Evolutionary conservation across 2,888 invertebrate species (phyloP).

Genomic region (Athalia cordata): DNA sequence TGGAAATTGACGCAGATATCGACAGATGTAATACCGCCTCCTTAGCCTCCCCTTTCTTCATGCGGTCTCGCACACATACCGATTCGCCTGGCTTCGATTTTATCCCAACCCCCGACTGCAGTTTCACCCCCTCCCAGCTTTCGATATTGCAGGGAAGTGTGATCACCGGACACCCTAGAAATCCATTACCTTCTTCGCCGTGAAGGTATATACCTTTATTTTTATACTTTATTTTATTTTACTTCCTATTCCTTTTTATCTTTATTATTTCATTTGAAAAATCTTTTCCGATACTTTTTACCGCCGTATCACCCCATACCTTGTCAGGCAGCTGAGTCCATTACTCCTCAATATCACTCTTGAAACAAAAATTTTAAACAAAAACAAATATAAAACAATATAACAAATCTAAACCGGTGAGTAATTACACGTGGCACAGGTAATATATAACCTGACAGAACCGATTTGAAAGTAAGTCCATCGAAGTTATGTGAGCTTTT

Average conservation of each 20-base stretch:
- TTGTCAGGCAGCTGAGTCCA: not conserved
- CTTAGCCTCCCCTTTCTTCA: conserved; percentile 25
- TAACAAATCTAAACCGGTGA: too few relatives aligned
- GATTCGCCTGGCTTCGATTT: not conserved
- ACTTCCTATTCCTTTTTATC: conserved; percentile 13
- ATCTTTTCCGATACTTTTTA: conserved; percentile 24
- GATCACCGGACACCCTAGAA: conserved; percentile 38
- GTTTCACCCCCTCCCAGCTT: not conserved
- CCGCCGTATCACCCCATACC: not conserved
- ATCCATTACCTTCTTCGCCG: conserved; percentile 34
- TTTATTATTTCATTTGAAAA: not conserved
- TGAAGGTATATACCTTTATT: not conserved
- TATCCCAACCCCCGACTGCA: not conserved
- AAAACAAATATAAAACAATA: not conserved
- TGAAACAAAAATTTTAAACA: not conserved
- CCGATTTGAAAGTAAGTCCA: too few relatives aligned
- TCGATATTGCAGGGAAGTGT: conserved; percentile 1
- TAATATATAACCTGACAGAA: too few relatives aligned
- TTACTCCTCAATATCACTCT: conserved; percentile 21
- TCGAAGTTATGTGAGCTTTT: too few relatives aligned
- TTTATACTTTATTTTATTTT: conserved; percentile 11
- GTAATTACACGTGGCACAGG: too few relatives aligned
- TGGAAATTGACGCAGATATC: conserved; percentile 65
- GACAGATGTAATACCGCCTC: conserved; percentile 64
- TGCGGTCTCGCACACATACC: not conserved